Evolutionary conservation across 2,113 vertebrate species (phyloP), one percentile per base, ranked within the genome.

Genomic region (Eclectus roratus): DNA sequence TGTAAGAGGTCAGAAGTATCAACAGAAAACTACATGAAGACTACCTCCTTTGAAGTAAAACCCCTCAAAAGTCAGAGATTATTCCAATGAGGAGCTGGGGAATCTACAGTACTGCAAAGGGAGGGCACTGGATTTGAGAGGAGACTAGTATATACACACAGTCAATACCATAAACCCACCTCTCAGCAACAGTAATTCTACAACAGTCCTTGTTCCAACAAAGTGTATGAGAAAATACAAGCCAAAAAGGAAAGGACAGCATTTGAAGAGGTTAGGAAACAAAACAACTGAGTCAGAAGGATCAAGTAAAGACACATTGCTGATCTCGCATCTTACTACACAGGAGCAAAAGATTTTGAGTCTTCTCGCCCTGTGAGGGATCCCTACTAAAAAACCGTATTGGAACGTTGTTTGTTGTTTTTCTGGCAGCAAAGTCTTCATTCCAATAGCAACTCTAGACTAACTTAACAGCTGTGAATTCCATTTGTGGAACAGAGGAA

Each of bases 381-480:
- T 79, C 23, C 11, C 37, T 55, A 52, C 52, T 55, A 39, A 82
- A 89, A 89, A 60, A 46, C 52, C 72, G 9, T 35, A 37, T 24
- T 66, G 37, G 33, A 77, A 80, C 39, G 47, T 58, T 60, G 49
- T 33, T 94, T 76, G 21, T 24, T 70, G 63, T 47, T 88, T 72
- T 94, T 77, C 68, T 58, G 61, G 64, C 74, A 88, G 60, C 27
- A 64, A 55, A 77, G 31, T 28, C 60, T 79, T 84, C 46, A 64
- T 70, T 93, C 69, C 55, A 46, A 52, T 80, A 89, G 69, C 44
- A 64, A 68, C 77, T 83, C 44, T 79, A 60, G 80, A 86, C 73
- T 52, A 88, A 80, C 69, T 94, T 86, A 93, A 88, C 52, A 92
- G 78, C 71, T 80, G n/a, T 61, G 84, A 90, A 82, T 91, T 90